Percentiles rank a stretch among this genome's conserved stretches.
phyloP scores from a whole-genome alignment of 2,113 vertebrate genomes.

The Polypterus bichir region DNA sequence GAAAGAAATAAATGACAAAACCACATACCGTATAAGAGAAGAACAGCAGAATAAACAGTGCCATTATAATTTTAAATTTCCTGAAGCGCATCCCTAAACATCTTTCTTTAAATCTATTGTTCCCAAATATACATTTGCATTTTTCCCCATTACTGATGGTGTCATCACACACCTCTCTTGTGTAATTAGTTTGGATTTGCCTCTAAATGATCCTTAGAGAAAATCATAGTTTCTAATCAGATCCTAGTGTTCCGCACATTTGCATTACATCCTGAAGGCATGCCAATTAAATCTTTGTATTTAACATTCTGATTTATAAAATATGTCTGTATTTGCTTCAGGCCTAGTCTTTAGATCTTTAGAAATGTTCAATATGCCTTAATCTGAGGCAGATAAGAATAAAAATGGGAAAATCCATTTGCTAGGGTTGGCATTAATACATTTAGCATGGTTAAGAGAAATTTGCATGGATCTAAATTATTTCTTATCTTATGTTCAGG shows the following conservation, averaged over 20 bases:
- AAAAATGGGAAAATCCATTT: constrained; percentile 9
- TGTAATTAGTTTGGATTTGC: constrained; percentile 17
- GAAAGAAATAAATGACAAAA: too few relatives aligned
- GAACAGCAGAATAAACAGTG: too few relatives aligned
- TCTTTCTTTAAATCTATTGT: constrained; percentile 9
- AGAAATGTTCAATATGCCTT: constrained; percentile 6
- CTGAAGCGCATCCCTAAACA: background rate
- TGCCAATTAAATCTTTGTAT: constrained; percentile 15
- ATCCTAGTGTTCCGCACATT: background rate
- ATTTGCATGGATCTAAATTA: too few relatives aligned
- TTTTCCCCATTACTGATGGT: constrained; percentile 1
- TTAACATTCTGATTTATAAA: constrained; percentile 18
- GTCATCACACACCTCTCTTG: constrained; percentile 10
- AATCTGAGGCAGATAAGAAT: constrained; percentile 6
- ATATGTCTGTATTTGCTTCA: constrained; percentile 15
- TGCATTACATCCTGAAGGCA: constrained; percentile 19
- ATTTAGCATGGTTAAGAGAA: too few relatives aligned
- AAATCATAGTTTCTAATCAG: constrained; percentile 6
- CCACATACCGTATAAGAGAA: too few relatives aligned
- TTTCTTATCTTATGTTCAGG: too few relatives aligned
- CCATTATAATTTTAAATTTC: too few relatives aligned
- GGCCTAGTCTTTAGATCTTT: constrained; percentile 8
- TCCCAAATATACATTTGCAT: constrained; percentile 7
- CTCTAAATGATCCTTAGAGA: constrained; percentile 11
- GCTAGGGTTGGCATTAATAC: background rate